Base-by-base conservation (phyloP, 2,888 invertebrate genomes). In the Lasioglossum malachurum region DNA sequence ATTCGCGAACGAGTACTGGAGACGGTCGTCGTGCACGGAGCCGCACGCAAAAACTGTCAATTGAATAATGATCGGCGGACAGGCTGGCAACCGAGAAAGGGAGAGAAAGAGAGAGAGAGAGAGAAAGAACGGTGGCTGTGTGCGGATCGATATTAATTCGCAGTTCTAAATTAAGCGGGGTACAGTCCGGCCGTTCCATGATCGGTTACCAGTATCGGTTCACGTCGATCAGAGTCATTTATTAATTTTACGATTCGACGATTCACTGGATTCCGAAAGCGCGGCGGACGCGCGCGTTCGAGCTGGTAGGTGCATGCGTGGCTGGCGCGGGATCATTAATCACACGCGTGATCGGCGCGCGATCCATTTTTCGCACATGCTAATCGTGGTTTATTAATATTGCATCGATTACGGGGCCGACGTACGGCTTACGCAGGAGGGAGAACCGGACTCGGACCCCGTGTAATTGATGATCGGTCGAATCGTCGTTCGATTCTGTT, bases 331-430 rank as follows among this genome's bases (percentile, higher is more conserved):
- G 83, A 90, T 91, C 91, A 89, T 91, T 91, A 91, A 91, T 91
- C 91, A 91, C 84, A 80, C 84, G 84, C 81, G 16, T 76, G 90
- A 89, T 88, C 88, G 88, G 83, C 44, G 46, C 31, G 53, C 86
- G 88, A 90, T 87, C 84, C 80, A 89, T 91, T 92, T 92, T 92
- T 89, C 89, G 85, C 91, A 87, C 90, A 92, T 92, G 88, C 86
- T 88, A 89, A 87, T 89, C 88, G 83, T 84, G 88, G 91, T 92
- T 92, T 92, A 92, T 92, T 92, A 92, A 92, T 92, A 92, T 92
- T 91, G 87, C 88, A 92, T 92, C 92, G 91, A 92, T 92, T 90
- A 90, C 83, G 81, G 69, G 77, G 7, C 35, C 83, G 84, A 83
- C 87, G 86, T 83, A 86, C 86, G 88, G 88, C 91, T 91, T 91